Evolutionary conservation across 2,113 vertebrate species (phyloP), one percentile per base, ranked within the genome.

Genomic region (Melozone crissalis): DNA sequence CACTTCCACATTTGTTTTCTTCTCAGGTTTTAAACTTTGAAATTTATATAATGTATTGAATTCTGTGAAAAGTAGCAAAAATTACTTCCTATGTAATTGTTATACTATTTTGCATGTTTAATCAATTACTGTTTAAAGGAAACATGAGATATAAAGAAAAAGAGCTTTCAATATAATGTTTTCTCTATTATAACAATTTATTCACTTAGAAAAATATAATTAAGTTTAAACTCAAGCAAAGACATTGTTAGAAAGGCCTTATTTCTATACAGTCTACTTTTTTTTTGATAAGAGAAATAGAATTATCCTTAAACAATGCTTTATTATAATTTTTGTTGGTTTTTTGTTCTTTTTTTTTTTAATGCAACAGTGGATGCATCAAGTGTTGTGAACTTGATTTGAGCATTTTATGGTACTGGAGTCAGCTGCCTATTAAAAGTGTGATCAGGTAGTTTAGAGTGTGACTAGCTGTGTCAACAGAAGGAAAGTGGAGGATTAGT

Each of bases 401-500:
- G 97, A 98, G 97, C 97, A 97, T 97, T 98, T 98, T 98, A 97
- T 97, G 93, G 97, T 97, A 95, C 96, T 98, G 95, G 87, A 97
- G 95, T 98, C 97, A 98, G 98, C 98, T 98, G 98, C 98, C 98
- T 98, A 98, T 98, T 98, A 98, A 98, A 99, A 97, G 98, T 99
- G 98, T 99, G 98, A 99, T 99, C 99, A 99, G 98, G 98, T 99
- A 99, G 98, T 99, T 99, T 98, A 99, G 98, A 98, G 98, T 97
- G 98, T 98, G 98, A 98, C 98, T 98, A 98, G 98, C 97, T 98
- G 98, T 98, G 98, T 99, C 99, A 99, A 99, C 98, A 98, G 97
- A 97, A 98, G 98, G 98, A 98, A 99, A 98, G 98, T 98, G 98
- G 98, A 98, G 98, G 99, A 99, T 99, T 99, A 99, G 98, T 99